These are phyloP conservation scores for Clanis bilineata DNA, from an alignment of 2,888 invertebrate genomes.

Conservation along the genomic window DNA sequence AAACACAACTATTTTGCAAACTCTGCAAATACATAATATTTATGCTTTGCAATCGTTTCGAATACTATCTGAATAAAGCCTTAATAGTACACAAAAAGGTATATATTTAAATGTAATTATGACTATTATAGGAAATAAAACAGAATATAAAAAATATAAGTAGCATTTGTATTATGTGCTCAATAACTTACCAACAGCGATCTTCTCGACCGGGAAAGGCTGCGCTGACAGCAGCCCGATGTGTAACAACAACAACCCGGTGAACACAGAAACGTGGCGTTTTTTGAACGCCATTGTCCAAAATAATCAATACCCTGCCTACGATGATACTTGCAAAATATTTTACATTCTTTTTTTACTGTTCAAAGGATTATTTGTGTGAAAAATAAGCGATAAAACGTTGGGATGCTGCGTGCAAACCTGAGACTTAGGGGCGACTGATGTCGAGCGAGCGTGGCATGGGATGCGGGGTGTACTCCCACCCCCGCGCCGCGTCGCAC, in stretches of 20 bases:
- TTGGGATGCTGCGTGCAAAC: constrained; percentile 76
- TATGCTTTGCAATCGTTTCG: too few species aligned
- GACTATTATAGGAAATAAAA: too few species aligned
- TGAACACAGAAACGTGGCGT: constrained; percentile 34
- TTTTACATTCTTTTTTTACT: constrained; percentile 34
- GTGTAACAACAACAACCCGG: constrained; percentile 60
- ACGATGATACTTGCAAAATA: constrained; percentile 11
- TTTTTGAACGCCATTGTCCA: constrained; percentile 44
- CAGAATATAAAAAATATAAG: too few species aligned
- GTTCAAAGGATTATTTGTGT: constrained; percentile 35
- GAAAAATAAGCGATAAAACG: constrained; percentile 47
- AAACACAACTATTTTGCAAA: background rate
- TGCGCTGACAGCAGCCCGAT: constrained; percentile 59
- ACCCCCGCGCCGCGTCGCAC: constrained; percentile 48
- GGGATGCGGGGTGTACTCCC: constrained; percentile 53
- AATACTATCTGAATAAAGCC: too few species aligned
- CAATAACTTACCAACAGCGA: constrained; percentile 71
- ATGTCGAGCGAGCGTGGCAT: constrained; percentile 62
- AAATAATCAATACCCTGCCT: constrained; percentile 4
- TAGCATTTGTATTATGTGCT: constrained; percentile 17
- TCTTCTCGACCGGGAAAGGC: constrained; percentile 70
- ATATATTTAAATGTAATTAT: too few species aligned
- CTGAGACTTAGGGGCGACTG: constrained; percentile 79
- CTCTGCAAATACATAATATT: too few species aligned
- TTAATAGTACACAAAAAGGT: too few species aligned